These are phyloP conservation scores for Philopedon plagiatum DNA, from an alignment of 2,888 invertebrate species.

Conservation along the genomic window DNA sequence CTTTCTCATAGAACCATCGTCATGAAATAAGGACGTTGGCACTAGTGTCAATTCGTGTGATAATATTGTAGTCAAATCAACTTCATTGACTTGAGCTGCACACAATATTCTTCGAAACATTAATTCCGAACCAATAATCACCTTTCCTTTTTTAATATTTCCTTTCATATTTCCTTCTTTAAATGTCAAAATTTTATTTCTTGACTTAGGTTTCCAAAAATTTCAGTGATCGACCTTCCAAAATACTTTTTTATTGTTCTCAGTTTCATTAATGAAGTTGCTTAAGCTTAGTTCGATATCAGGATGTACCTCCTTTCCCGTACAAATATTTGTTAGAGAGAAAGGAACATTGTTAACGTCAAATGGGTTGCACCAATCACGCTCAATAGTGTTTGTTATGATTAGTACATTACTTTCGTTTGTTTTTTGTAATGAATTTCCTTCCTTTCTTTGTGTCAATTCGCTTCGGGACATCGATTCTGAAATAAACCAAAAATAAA, in stretches of 20 bases:
- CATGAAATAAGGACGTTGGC: constrained; percentile 37
- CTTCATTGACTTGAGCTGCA: constrained; percentile 35
- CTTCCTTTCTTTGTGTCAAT: too few relatives aligned
- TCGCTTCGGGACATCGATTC: too few relatives aligned
- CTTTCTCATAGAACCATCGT: constrained; percentile 50
- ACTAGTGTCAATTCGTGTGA: constrained; percentile 44
- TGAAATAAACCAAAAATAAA: too few relatives aligned
- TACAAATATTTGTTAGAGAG: neutral
- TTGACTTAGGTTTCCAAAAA: constrained; percentile 14
- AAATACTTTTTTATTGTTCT: neutral
- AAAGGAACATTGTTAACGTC: neutral
- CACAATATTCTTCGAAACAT: constrained; percentile 47
- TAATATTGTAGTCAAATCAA: constrained; percentile 41
- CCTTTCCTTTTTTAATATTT: neutral
- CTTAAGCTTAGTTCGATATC: neutral
- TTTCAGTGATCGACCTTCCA: neutral
- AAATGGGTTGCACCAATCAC: constrained; percentile 9
- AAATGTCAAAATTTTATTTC: constrained; percentile 17
- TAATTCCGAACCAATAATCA: constrained; percentile 22
- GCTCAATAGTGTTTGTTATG: neutral
- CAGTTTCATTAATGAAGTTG: neutral
- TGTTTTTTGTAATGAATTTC: too few relatives aligned
- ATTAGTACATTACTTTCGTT: neutral
- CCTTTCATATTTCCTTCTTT: neutral
- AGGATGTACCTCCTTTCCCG: neutral